These are phyloP conservation scores for Pollenia labialis DNA, from an alignment of 2,888 invertebrate species.

Conservation along the genomic window DNA sequence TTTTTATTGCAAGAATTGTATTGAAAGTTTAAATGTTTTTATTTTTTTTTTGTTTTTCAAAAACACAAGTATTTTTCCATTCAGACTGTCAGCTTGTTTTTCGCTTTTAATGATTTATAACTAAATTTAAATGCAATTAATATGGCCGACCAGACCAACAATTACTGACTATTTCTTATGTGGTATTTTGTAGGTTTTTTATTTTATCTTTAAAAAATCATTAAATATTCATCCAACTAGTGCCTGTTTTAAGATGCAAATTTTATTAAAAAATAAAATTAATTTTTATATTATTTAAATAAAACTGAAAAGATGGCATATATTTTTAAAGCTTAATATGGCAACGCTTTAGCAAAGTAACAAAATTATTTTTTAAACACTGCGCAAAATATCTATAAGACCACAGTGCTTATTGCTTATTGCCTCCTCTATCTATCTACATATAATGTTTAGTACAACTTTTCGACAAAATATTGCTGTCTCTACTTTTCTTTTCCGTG, in stretches of 20 bases:
- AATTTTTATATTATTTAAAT: neutral
- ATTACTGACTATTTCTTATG: conserved; percentile 23
- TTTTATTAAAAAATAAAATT: conserved; percentile 1
- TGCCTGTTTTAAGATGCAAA: conserved; percentile 19
- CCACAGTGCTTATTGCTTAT: no score
- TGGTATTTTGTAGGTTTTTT: neutral
- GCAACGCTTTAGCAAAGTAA: no score
- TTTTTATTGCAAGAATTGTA: neutral
- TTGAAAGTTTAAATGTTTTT: conserved; percentile 33
- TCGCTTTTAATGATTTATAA: conserved; percentile 38
- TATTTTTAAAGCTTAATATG: no score
- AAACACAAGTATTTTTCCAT: conserved; percentile 46
- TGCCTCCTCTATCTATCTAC: no score
- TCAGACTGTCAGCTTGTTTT: conserved; percentile 20
- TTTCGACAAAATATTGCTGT: no score
- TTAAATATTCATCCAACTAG: conserved; percentile 67
- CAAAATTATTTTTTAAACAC: no score
- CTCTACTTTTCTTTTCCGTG: no score
- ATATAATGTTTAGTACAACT: no score
- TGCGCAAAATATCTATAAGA: no score
- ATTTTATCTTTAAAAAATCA: conserved; percentile 40
- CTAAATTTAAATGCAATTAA: conserved; percentile 48
- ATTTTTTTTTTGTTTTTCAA: neutral
- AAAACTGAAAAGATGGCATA: neutral
- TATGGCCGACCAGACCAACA: conserved; percentile 33